Evolutionary conservation across 2,888 invertebrate genomes (phyloP).

Genomic region (Pterobdella sp.): DNA sequence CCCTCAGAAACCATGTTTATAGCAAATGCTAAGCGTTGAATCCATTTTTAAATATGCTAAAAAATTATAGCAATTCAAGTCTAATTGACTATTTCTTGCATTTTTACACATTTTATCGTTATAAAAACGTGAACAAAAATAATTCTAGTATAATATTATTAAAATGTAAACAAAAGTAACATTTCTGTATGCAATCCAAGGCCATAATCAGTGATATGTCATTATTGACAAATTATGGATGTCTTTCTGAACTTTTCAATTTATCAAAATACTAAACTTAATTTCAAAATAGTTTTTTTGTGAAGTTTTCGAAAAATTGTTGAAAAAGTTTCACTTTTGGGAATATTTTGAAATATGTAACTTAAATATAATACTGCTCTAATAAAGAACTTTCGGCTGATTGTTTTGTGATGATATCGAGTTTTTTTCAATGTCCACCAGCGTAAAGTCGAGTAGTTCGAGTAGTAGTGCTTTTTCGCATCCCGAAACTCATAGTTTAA

Average conservation of each 20-base stretch:
- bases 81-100: too few species aligned
- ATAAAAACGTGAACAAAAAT: too few species aligned
- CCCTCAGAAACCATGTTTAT: neutral
- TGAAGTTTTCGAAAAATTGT: neutral
- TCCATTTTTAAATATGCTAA: neutral
- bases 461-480: slow-evolving; percentile 16
- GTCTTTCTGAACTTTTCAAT: neutral
- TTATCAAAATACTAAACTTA: slow-evolving; percentile 1
- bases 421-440: slow-evolving; percentile 9
- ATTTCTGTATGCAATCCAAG: slow-evolving; percentile 8
- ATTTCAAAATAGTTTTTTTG: neutral
- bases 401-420: neutral
- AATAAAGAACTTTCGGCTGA: slow-evolving; percentile 9
- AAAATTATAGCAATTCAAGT: too few species aligned
- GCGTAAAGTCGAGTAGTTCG: slow-evolving; percentile 14
- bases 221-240: slow-evolving; percentile 5
- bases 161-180: neutral
- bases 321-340: neutral
- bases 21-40: too few species aligned
- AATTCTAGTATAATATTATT: neutral
- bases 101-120: too few species aligned
- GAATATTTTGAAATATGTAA: neutral
- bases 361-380: neutral
- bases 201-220: slow-evolving; percentile 5
- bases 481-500: neutral